phyloP scores from a whole-genome alignment of 2,797 vertebrate species.

The Gallinago nigripennis region DNA sequence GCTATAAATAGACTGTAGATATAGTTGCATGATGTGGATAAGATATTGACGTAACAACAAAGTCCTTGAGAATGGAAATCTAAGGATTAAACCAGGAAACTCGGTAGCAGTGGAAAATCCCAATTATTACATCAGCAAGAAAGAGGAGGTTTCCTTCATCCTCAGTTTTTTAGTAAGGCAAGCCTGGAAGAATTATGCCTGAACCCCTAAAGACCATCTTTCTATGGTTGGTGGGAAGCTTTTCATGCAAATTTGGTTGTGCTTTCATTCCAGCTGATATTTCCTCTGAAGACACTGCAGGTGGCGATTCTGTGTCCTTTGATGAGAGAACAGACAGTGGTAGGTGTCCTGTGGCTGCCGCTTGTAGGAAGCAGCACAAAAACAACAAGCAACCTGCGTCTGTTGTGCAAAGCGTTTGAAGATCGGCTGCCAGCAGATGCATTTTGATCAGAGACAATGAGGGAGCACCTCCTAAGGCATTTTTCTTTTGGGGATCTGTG shows the following conservation, averaged over 20 bases:
- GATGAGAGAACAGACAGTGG: not conserved
- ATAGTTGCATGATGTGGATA: not conserved
- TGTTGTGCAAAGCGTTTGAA: not conserved
- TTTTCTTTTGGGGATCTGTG: not conserved
- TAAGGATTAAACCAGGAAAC: not conserved
- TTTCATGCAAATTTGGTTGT: not conserved
- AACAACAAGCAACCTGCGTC: fast-evolving
- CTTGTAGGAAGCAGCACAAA: not conserved
- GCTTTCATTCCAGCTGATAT: not conserved
- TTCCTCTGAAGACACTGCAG: not conserved
- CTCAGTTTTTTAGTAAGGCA: not conserved
- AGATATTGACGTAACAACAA: fast-evolving
- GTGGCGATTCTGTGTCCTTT: not conserved
- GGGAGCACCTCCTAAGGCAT: not conserved
- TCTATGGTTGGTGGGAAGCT: not conserved
- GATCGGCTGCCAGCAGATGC: not conserved
- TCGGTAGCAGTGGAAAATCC: not conserved
- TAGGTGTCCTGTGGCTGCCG: not conserved
- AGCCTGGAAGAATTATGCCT: not conserved
- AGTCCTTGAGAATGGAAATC: not conserved
- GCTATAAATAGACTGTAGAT: not conserved
- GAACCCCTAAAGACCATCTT: not conserved
- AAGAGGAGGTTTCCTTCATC: not conserved
- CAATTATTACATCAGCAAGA: not conserved
- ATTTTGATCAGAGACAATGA: constrained; percentile 27